A percentile compares a stretch with the other conserved stretches of the same genome.
phyloP scores from a whole-genome alignment of 64 coral and sea anemone genomes.

The Stylophora pistillata region DNA sequence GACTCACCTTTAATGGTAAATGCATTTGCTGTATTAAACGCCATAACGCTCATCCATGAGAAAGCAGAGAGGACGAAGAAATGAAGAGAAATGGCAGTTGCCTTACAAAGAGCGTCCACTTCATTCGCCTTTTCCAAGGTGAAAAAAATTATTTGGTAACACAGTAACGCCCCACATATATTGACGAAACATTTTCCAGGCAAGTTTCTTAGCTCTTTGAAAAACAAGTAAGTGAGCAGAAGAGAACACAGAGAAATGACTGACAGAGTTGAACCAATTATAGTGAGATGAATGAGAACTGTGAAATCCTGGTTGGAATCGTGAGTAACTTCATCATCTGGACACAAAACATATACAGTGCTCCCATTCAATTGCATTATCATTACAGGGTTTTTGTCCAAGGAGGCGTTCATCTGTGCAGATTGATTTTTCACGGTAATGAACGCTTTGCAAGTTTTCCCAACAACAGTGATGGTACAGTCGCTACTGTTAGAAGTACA shows the following conservation, averaged over 20 bases:
- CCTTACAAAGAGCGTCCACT: background rate
- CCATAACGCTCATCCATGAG: slow-evolving; percentile 29
- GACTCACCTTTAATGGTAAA: slow-evolving; percentile 18
- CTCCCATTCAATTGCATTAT: background rate
- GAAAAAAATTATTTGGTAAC: slow-evolving; percentile 14
- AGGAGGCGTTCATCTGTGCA: background rate
- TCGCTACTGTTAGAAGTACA: background rate
- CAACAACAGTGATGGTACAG: background rate
- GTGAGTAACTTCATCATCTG: background rate
- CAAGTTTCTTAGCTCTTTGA: slow-evolving; percentile 27
- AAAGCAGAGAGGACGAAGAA: slow-evolving; percentile 21
- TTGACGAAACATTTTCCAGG: slow-evolving; percentile 36
- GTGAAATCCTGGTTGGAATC: background rate
- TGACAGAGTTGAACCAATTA: background rate
- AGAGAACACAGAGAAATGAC: slow-evolving; percentile 17
- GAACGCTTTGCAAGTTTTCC: background rate
- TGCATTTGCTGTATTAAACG: slow-evolving; percentile 21
- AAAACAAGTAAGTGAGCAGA: background rate
- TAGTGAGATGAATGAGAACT: background rate
- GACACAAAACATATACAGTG: slow-evolving; percentile 5
- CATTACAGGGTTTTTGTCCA: background rate
- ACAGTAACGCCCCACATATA: slow-evolving; percentile 4
- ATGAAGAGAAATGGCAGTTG: slow-evolving; percentile 23
- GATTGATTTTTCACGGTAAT: background rate
- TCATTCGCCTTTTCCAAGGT: background rate